These are phyloP conservation scores for Cordylochernes scorpioides DNA, from an alignment of 2,888 invertebrate species.

Conservation along the genomic window DNA sequence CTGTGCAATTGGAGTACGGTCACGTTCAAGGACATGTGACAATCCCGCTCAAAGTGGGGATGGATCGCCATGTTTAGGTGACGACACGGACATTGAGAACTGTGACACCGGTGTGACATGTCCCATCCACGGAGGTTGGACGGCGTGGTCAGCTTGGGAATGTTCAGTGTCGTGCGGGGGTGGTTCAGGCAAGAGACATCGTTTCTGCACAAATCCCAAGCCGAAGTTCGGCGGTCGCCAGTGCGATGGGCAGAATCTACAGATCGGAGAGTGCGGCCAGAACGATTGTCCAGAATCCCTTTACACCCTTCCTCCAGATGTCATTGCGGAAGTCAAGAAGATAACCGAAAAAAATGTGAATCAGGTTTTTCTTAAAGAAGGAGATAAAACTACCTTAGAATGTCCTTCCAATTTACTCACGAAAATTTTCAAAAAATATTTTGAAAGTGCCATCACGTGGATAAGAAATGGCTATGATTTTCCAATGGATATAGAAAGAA, in stretches of 20 bases:
- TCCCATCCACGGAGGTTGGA: conserved; percentile 8
- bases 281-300: conserved; percentile 7
- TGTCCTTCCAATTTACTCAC: too few relatives aligned
- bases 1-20: too few relatives aligned
- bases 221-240: conserved; percentile 5
- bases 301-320: conserved; percentile 6
- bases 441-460: too few relatives aligned
- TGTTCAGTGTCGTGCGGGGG: conserved; percentile 9
- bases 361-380: too few relatives aligned
- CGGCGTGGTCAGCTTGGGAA: conserved; percentile 4
- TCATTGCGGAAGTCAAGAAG: too few relatives aligned
- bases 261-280: conserved; percentile 5
- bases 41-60: too few relatives aligned
- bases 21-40: too few relatives aligned
- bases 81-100: conserved; percentile 3
- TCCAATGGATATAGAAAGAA: too few relatives aligned
- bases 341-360: too few relatives aligned
- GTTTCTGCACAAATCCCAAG: conserved; percentile 7
- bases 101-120: conserved; percentile 8
- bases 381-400: too few relatives aligned
- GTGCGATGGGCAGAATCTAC: conserved; percentile 3
- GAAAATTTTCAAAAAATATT: too few relatives aligned
- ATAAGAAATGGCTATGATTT: too few relatives aligned
- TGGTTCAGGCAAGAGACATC: conserved; percentile 2
- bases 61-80: conserved; percentile 1